Evolutionary conservation across 2,797 vertebrate genomes (phyloP).

Genomic region (Bryconaethiops microstoma): DNA sequence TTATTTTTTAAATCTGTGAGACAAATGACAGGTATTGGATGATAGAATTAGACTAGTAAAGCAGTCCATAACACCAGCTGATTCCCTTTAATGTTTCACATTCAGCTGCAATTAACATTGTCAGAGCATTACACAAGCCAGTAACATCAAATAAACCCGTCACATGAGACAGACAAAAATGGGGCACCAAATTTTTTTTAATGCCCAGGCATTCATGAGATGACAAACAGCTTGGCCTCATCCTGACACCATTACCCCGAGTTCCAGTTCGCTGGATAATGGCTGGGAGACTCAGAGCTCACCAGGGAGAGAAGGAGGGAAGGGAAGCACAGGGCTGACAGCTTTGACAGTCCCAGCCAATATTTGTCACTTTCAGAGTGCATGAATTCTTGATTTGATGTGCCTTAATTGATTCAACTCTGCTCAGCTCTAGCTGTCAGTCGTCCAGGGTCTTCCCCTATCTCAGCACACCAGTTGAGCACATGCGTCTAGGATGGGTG

Average conservation of each 20-base stretch:
- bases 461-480: conserved; percentile 40
- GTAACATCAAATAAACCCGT: conserved; percentile 16
- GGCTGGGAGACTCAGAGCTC: conserved; percentile 33
- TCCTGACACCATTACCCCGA: conserved; percentile 42
- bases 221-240: conserved; percentile 36
- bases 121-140: conserved; percentile 2
- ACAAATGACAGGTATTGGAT: too few species aligned
- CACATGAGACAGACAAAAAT: neutral
- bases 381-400: conserved; percentile 96
- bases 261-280: conserved; percentile 49
- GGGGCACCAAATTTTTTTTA: conserved; percentile 7
- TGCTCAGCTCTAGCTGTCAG: conserved; percentile 82
- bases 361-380: conserved; percentile 91
- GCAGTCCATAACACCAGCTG: neutral
- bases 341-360: conserved; percentile 74
- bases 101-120: neutral
- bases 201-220: conserved; percentile 20
- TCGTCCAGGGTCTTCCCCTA: conserved; percentile 65
- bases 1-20: too few species aligned
- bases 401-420: conserved; percentile 94
- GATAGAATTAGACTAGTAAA: neutral
- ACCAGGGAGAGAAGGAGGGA: conserved; percentile 39
- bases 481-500: conserved; percentile 48
- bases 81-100: neutral
- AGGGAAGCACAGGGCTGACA: conserved; percentile 57